Conservation (phyloP, 1,140 invertebrate species). For the Bombus terrestris region DNA sequence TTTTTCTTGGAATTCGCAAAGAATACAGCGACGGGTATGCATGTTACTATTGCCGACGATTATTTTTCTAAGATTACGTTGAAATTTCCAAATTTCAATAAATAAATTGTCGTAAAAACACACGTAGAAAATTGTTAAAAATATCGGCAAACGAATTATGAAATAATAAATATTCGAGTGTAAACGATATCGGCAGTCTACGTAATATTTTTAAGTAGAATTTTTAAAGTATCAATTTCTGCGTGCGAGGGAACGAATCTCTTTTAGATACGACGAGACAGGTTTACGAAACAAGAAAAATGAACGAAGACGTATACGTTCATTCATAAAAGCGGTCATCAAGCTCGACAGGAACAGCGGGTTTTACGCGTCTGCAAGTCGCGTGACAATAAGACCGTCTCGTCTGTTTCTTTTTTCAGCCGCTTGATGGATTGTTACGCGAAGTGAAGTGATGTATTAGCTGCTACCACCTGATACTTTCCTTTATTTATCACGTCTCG, state of each 20-base stretch:
- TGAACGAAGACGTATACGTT: not conserved
- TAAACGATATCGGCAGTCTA: not conserved
- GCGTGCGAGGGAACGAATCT: not conserved
- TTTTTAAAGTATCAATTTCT: not conserved
- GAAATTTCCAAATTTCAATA: no score
- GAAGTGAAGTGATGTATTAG: slow-evolving; percentile 30
- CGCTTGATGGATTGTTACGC: slow-evolving; percentile 38
- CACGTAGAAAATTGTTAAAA: no score
- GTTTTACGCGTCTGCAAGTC: slow-evolving; percentile 7
- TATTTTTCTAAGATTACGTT: no score
- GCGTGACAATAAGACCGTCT: slow-evolving; percentile 42
- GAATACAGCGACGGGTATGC: no score
- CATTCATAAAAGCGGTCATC: slow-evolving; percentile 3
- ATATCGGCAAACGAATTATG: not conserved
- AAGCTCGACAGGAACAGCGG: slow-evolving; percentile 9
- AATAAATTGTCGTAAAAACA: no score
- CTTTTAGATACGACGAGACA: not conserved
- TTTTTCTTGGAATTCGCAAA: no score
- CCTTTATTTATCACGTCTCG: not conserved
- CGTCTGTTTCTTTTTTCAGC: not conserved
- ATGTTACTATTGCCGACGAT: no score
- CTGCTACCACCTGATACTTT: slow-evolving; percentile 2
- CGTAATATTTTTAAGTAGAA: not conserved
- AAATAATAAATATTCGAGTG: no score
- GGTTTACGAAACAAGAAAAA: not conserved